A percentile compares a stretch with the other conserved stretches of the same genome.
These are phyloP conservation scores for Enchytraeus crypticus DNA, from an alignment of 2,888 invertebrate species.

Conservation along the genomic window DNA sequence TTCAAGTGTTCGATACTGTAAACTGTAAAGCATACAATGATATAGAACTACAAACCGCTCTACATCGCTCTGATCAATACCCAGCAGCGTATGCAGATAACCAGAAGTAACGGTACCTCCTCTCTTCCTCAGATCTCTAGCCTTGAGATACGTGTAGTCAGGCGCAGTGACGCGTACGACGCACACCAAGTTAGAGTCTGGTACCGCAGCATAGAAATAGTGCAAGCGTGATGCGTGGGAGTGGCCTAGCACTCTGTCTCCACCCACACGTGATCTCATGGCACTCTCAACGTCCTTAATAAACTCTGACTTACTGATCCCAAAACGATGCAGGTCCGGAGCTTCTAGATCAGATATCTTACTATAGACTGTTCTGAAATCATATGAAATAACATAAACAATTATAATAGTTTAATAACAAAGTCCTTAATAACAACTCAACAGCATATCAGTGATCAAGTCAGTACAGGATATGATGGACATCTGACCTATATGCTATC, in stretches of 20 bases:
- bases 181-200: not conserved
- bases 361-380: no score
- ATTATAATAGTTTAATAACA: no score
- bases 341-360: no score
- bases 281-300: not conserved
- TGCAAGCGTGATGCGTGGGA: not conserved
- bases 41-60: no score
- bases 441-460: no score
- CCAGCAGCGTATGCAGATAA: not conserved
- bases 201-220: not conserved
- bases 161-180: not conserved
- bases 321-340: not conserved
- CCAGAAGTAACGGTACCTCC: not conserved
- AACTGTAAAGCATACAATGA: no score
- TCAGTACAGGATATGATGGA: no score
- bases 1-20: no score
- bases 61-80: not conserved
- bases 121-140: not conserved
- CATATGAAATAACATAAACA: no score
- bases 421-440: no score
- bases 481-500: no score
- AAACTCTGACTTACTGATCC: not conserved
- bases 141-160: not conserved
- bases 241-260: not conserved
- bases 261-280: not conserved